Percentiles rank a stretch among this genome's conserved stretches.
Evolutionary conservation across 2,113 vertebrate genomes (phyloP).

Genomic region (Cyanoderma ruficeps): DNA sequence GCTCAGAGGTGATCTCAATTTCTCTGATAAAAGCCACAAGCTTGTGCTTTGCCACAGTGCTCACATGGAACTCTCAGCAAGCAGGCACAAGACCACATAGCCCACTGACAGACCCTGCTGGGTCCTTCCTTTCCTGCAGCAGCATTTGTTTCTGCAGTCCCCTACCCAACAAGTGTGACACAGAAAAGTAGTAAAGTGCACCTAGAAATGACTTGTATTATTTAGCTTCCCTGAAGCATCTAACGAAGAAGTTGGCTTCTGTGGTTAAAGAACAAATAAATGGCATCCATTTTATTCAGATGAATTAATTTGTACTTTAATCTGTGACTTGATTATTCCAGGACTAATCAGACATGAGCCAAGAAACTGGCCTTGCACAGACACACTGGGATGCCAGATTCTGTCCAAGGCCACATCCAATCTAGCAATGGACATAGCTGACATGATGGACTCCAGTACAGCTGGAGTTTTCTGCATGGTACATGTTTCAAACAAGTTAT

Average conservation of each 20-base stretch:
- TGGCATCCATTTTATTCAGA: not conserved
- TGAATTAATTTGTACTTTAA: not conserved
- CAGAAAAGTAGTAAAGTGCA: not conserved
- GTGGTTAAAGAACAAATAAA: not conserved
- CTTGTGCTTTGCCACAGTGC: not conserved
- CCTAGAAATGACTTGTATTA: not conserved
- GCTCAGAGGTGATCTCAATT: not conserved
- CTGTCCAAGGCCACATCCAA: not conserved
- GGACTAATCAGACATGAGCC: not conserved
- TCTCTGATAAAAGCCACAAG: not conserved
- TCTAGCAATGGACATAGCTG: accelerated
- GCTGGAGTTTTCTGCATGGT: not conserved
- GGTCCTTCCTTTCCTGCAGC: not conserved
- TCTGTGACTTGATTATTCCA: not conserved
- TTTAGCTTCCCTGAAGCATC: not conserved
- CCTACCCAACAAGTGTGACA: not conserved
- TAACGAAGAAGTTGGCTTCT: not conserved
- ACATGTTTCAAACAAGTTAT: not conserved
- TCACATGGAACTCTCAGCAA: not conserved
- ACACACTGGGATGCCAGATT: not conserved
- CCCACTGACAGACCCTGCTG: not conserved
- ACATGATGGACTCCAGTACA: not conserved
- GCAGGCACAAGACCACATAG: not conserved
- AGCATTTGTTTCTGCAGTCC: not conserved
- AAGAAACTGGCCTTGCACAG: not conserved